These are phyloP conservation scores for Diplodus sargus DNA, from an alignment of 2,797 vertebrate genomes.

Conservation along the genomic window DNA sequence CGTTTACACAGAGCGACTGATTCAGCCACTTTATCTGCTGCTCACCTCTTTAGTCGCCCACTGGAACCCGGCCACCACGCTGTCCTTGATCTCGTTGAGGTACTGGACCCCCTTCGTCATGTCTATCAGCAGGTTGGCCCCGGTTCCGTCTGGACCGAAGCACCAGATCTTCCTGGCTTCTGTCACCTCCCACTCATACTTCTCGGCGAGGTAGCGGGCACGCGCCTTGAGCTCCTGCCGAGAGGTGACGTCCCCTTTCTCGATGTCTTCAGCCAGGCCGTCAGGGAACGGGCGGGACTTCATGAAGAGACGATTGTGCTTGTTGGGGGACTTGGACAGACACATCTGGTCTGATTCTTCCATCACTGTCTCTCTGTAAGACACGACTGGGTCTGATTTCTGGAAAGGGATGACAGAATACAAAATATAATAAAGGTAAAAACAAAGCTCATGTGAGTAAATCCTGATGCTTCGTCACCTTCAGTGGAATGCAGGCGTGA, in stretches of 20 bases:
- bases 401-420: constrained; percentile 51
- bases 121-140: constrained; percentile 93
- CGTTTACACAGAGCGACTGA: neutral
- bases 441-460: neutral
- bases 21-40: neutral
- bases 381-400: constrained; percentile 98
- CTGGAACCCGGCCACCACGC: constrained; percentile 96
- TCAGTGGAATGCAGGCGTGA: constrained; percentile 96
- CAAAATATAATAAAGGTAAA: neutral
- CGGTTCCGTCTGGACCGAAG: constrained; percentile 93
- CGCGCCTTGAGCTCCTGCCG: constrained; percentile 94
- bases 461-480: constrained; percentile 75
- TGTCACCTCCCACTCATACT: constrained; percentile 94
- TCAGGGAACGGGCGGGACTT: constrained; percentile 92
- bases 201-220: constrained; percentile 92
- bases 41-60: constrained; percentile 97
- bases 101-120: constrained; percentile 98
- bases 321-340: constrained; percentile 97
- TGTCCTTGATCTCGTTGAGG: constrained; percentile 99
- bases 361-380: constrained; percentile 94
- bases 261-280: constrained; percentile 93
- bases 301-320: constrained; percentile 97
- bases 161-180: constrained; percentile 98
- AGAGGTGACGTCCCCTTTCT: constrained; percentile 90
- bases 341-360: constrained; percentile 92